A percentile compares a stretch with the other conserved stretches of the same genome.
Evolutionary conservation across 2,113 vertebrate species (phyloP).

Genomic region (Apteryx mantelli): DNA sequence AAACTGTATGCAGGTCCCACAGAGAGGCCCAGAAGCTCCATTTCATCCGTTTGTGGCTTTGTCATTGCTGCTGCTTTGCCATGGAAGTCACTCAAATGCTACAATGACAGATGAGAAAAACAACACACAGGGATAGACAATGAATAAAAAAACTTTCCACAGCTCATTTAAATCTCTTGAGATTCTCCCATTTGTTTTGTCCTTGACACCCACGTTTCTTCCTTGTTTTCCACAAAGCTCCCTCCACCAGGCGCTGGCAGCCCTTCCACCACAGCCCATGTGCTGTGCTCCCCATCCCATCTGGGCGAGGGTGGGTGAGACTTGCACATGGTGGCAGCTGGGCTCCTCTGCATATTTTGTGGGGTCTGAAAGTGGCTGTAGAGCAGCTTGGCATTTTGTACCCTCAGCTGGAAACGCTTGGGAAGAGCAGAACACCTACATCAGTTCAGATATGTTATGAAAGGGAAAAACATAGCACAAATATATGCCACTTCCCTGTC

Average conservation of each 20-base stretch:
- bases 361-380: not conserved
- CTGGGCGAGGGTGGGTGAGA: not conserved
- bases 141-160: not conserved
- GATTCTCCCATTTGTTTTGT: not conserved
- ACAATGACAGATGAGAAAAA: not conserved
- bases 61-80: not conserved
- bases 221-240: accelerated
- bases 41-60: not conserved
- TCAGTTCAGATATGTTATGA: not conserved
- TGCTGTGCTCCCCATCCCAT: not conserved
- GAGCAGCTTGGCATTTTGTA: not conserved
- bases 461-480: not conserved
- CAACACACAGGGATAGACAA: not conserved
- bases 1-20: not conserved
- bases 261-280: not conserved
- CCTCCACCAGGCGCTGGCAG: not conserved
- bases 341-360: not conserved
- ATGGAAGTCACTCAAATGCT: not conserved
- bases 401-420: not conserved
- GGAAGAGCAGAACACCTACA: not conserved
- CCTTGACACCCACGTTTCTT: not conserved
- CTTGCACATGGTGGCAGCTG: not conserved
- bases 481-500: not conserved
- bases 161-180: not conserved
- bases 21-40: not conserved